Evolutionary conservation across 1,140 invertebrate species (phyloP), one percentile per base, ranked within the genome.

Genomic region (Chironomus tepperi): DNA sequence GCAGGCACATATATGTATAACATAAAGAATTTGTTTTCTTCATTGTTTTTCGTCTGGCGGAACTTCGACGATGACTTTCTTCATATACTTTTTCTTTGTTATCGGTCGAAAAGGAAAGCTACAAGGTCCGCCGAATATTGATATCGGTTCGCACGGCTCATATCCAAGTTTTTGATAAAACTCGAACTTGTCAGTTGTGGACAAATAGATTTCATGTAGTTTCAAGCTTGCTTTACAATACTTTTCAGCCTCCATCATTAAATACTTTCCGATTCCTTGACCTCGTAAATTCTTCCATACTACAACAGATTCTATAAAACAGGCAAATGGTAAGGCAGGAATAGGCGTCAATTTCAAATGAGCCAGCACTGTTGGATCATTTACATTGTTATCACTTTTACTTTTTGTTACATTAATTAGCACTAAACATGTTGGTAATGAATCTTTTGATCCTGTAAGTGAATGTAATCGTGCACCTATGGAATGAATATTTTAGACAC

Each of bases 121-220:
- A 16, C 65, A 70, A 18, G 65, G 65, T 19, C 65, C 65, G 1
- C 65, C 65, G 16, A 70, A 70, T 8, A 70, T 70, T 70, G 65
- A 70, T 18, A 93, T 82, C 6, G 91, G 91, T 43, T 87, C 84
- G 79, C 90, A 92, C 74, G 86, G 79, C 42, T 79, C 81, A 78
- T 93, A 93, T 42, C 90, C 91, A 76, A 93, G 86, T 82, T 91
- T 91, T 47, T 83, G 79, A 78, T 93, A 93, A 83, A 93, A 93
- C 47, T 84, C 82, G 81, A 91, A 90, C 82, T 93, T 88, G 19
- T 90, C 91, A 79, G 89, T 89, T 3, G 91, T 93, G 43, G 89
- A 89, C 77, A 93, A 84, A 83, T 91, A 91, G 70, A 92, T 84
- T 77, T 84, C 85, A 80, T 85, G 85, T 78, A 88, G 86, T 77